Evolutionary conservation across 2,797 vertebrate species (phyloP).

Genomic region (Morelia viridis): DNA sequence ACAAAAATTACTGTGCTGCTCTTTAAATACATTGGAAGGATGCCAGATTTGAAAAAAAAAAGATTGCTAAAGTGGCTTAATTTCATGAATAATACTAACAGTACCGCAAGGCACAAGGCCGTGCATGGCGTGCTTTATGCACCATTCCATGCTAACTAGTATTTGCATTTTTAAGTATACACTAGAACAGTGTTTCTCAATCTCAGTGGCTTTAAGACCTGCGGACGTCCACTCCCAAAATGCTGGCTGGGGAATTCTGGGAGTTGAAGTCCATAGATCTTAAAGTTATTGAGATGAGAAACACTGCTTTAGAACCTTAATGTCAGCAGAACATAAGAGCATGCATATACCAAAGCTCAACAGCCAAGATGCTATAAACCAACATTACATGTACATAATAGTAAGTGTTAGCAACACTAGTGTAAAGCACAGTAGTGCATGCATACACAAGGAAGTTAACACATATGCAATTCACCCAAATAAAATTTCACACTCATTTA

Average conservation of each 20-base stretch:
- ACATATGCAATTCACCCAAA: background rate
- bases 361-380: background rate
- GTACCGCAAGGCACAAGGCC: background rate
- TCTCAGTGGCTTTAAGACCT: background rate
- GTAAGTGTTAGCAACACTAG: background rate
- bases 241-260: background rate
- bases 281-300: background rate
- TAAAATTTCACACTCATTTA: background rate
- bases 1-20: background rate
- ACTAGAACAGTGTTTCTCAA: background rate
- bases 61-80: background rate
- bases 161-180: background rate
- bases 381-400: background rate
- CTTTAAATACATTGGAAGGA: background rate
- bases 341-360: background rate
- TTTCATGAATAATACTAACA: background rate
- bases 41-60: background rate
- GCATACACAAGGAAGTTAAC: background rate
- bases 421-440: too few relatives aligned
- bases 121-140: background rate
- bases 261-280: background rate
- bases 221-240: background rate
- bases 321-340: background rate
- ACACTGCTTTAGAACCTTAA: background rate
- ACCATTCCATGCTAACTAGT: background rate